Percentiles rank a stretch among this genome's conserved stretches.
Evolutionary conservation across 2,113 vertebrate species (phyloP).

Genomic region (Piprites chloris): DNA sequence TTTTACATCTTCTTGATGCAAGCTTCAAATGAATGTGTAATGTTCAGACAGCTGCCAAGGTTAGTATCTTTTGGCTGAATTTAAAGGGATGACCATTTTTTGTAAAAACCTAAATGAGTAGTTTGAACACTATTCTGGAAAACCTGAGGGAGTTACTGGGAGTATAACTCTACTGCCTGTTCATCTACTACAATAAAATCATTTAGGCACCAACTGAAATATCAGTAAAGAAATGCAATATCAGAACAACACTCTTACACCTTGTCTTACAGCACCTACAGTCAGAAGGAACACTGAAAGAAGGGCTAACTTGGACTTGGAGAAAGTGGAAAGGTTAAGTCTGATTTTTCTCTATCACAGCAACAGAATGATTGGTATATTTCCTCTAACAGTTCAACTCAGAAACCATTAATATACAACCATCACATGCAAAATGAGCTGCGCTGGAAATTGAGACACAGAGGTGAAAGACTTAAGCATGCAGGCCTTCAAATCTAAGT

Average conservation of each 20-base stretch:
- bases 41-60: conserved; percentile 47
- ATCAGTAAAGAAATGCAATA: conserved; percentile 24
- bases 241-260: conserved; percentile 14
- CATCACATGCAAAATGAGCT: background rate
- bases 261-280: conserved; percentile 6
- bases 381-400: background rate
- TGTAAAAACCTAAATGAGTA: conserved; percentile 51
- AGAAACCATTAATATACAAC: background rate
- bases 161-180: conserved; percentile 10
- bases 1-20: conserved; percentile 37
- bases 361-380: background rate
- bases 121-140: conserved; percentile 40
- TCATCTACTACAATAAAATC: background rate
- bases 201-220: conserved; percentile 36
- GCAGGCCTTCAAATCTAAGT: background rate
- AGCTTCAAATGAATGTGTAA: conserved; percentile 38
- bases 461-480: background rate
- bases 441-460: background rate
- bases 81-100: conserved; percentile 42
- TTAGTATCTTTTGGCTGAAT: conserved; percentile 43
- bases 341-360: background rate
- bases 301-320: conserved; percentile 15
- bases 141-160: background rate
- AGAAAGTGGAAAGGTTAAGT: conserved; percentile 24
- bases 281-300: background rate